Evolutionary conservation across 2,797 vertebrate genomes (phyloP), one percentile per base, ranked within the genome.

Genomic region (Kryptopterus vitreolus): DNA sequence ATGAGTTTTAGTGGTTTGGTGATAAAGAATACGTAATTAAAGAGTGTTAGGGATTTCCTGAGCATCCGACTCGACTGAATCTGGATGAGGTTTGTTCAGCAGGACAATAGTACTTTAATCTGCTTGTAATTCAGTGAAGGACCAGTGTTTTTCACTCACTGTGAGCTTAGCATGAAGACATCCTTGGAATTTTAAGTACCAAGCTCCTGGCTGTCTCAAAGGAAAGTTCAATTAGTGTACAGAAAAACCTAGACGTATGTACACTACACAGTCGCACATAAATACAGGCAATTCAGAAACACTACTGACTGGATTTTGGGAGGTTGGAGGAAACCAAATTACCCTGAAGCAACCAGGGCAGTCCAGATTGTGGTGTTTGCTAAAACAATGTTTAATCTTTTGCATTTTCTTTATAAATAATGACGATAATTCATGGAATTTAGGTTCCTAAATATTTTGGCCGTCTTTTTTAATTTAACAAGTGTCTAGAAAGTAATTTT

Each of bases 81-180:
- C 43, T 48, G 8, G 10, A 58, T 9, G 65, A 31, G 57, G 65
- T 55, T 68, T 66, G 22, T 55, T 58, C 15, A 38, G 15, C 24
- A 78, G 52, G n/a, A 43, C 53, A 66, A 3, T 3, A 24, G 5
- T n/a, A 26, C 33, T 59, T 61, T 46, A 15, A 59, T 59, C 57
- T 43, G 57, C 57, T 61, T 46, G 24, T 78, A 33, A 78, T 69
- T 69, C 76, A 33, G 65, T 29, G 65, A 43, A 78, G n/a, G 43
- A 20, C 24, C 46, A 18, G 43, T 71, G 70, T 70, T 48, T 78
- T 78, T 59, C 33, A 11, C n/a, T 70, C 7, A 3, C 55, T 72
- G 11, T 71, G 68, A 50, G 55, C 15, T 61, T n/a, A 35, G 24
- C 16, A 20, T 15, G 26, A 62, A 33, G 33, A 71, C 48, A 11